These are phyloP conservation scores for Abrostola triplasia DNA, from an alignment of 2,888 invertebrate species.

Conservation along the genomic window DNA sequence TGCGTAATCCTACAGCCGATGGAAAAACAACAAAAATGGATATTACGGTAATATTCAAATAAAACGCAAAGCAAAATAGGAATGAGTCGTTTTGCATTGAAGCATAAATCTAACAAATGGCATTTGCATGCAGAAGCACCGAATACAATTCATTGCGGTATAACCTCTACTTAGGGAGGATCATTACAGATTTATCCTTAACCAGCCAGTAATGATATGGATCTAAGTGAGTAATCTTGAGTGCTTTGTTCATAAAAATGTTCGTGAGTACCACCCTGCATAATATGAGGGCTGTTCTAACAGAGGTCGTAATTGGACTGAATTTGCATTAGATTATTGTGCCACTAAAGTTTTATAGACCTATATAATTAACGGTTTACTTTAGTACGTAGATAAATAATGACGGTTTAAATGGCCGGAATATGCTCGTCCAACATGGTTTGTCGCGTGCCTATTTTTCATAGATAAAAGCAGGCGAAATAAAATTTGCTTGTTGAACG, in stretches of 20 bases:
- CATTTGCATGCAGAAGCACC: slow-evolving; percentile 75
- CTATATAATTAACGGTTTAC: slow-evolving; percentile 12
- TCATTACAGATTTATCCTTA: slow-evolving; percentile 55
- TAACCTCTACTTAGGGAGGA: slow-evolving; percentile 50
- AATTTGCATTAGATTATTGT: slow-evolving; percentile 20
- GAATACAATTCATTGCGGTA: slow-evolving; percentile 64
- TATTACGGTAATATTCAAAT: slow-evolving; percentile 78
- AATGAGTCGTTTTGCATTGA: slow-evolving; percentile 80
- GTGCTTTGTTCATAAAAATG: slow-evolving; percentile 19
- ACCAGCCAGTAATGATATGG: slow-evolving; percentile 34
- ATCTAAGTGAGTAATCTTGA: slow-evolving; percentile 26
- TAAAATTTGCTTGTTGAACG: too few relatives aligned
- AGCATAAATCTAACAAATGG: slow-evolving; percentile 80
- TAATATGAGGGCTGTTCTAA: slow-evolving; percentile 3
- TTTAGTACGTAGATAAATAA: slow-evolving; percentile 8
- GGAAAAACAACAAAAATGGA: slow-evolving; percentile 77
- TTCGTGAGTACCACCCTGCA: neutral
- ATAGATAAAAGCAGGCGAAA: too few relatives aligned
- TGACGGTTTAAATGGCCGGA: slow-evolving; percentile 9
- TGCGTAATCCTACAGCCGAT: slow-evolving; percentile 52
- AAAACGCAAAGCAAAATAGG: slow-evolving; percentile 79
- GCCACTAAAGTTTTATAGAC: slow-evolving; percentile 19
- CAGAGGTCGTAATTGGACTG: slow-evolving; percentile 10
- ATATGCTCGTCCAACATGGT: slow-evolving; percentile 1
- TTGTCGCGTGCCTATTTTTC: neutral